Evolutionary conservation across 2,113 vertebrate species (phyloP), one percentile per base, ranked within the genome.

Genomic region (Oncorhynchus gorbuscha): DNA sequence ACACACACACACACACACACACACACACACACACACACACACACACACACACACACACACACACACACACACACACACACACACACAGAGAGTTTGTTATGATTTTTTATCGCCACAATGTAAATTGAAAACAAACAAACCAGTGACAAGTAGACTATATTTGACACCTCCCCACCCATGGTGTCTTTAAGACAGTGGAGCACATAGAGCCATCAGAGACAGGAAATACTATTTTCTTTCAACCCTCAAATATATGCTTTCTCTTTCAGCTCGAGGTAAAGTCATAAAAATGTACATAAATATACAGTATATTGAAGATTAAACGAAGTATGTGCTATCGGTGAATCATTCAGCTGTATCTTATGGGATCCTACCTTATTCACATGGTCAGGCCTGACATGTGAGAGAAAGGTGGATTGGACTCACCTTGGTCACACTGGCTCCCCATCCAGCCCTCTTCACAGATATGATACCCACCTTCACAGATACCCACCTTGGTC

Each of bases 381-480:
- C 22, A 2, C 11, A 16, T 65, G 62, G 62, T 13, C 62, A 65
- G 62, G 22, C 5, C 39, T 45, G 39, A 45, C 39, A 11, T 45
- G 8, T 45, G 9, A 45, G 39, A 45, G 16, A 55, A 55, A 16
- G 14, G 13, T 14, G 9, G 30, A 13, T 3, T 22, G 65, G 65
- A 71, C 94, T 91, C 82, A 98, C 97, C 96, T 94, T 90, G 94
- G 83, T 97, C 94, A 78, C 97, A 99, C 78, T 94, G 93, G 78
- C 93, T 94, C 69, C 97, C 97, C 8, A 94, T 89, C 97, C 97
- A 99, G 69, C 97, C 97, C 0, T 95, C 93, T n/a, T 95, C 84
- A 28, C 97, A 99, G 68, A 94, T 1, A 77, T 97, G 98, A 85
- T 98, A 94, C 95, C 97, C 32, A 35, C 32, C 35, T 35, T 35